These are phyloP conservation scores for Listronotus oregonensis DNA, from an alignment of 1,140 invertebrate species.

Conservation along the genomic window DNA sequence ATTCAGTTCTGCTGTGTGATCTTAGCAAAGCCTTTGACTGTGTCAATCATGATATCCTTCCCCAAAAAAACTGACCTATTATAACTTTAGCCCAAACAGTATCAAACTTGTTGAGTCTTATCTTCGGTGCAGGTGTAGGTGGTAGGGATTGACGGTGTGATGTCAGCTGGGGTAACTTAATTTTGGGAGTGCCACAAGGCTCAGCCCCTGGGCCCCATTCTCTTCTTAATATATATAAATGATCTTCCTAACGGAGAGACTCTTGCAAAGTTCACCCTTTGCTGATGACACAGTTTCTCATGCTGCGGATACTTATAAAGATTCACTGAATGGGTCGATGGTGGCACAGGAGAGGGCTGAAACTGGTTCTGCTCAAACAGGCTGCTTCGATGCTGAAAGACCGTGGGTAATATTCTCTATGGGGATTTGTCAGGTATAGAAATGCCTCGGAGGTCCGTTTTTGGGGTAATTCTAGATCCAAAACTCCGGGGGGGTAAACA, in stretches of 20 bases:
- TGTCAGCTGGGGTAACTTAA: not conserved
- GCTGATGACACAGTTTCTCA: not conserved
- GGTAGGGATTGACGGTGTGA: not conserved
- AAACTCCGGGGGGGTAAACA: too few species aligned
- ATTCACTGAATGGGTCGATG: not conserved
- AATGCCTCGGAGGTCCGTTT: too few species aligned
- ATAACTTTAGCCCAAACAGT: too few species aligned
- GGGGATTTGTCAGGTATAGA: not conserved
- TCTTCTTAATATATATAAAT: too few species aligned
- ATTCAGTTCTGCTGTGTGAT: too few species aligned
- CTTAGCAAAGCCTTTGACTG: too few species aligned
- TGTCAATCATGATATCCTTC: too few species aligned
- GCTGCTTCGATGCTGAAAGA: not conserved
- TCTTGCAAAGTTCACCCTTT: not conserved
- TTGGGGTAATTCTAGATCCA: too few species aligned
- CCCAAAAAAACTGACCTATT: too few species aligned
- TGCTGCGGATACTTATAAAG: not conserved
- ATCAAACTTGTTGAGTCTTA: too few species aligned
- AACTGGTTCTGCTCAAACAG: not conserved
- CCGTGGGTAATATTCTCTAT: not conserved
- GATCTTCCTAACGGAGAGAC: too few species aligned
- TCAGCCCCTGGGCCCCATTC: too few species aligned
- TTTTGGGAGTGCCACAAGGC: not conserved
- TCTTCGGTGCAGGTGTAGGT: conserved; percentile 32
- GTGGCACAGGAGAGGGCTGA: not conserved